Evolutionary conservation across 2,113 vertebrate genomes (phyloP).

Genomic region (Scomber colias): DNA sequence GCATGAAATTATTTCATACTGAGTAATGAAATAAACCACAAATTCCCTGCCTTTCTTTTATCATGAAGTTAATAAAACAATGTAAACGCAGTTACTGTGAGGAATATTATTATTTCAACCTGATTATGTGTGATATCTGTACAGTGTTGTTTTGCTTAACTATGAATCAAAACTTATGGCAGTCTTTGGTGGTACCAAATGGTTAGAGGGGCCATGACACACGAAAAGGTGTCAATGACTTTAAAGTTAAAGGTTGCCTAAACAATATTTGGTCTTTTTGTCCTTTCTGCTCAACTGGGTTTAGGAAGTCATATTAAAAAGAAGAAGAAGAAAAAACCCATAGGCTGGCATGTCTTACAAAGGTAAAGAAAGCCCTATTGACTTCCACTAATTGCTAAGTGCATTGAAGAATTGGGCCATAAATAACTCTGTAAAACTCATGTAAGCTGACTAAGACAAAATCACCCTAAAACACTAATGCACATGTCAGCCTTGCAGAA

Average conservation of each 20-base stretch:
- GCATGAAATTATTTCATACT: too few species aligned
- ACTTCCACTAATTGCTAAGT: conserved; percentile 47
- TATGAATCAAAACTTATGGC: too few species aligned
- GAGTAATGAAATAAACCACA: too few species aligned
- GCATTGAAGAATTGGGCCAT: conserved; percentile 48
- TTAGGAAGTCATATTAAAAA: neutral
- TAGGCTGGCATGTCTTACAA: conserved; percentile 29
- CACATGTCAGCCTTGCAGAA: conserved; percentile 1
- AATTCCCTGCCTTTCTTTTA: too few species aligned
- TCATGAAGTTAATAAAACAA: too few species aligned
- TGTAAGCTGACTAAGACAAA: conserved; percentile 14
- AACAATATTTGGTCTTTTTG: neutral
- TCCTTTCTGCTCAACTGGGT: neutral
- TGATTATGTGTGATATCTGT: too few species aligned
- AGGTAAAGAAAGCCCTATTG: conserved; percentile 34
- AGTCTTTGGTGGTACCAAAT: neutral
- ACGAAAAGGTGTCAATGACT: neutral
- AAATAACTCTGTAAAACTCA: conserved; percentile 50
- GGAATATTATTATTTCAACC: too few species aligned
- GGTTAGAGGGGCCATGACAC: neutral
- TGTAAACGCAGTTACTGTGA: too few species aligned
- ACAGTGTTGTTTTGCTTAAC: too few species aligned
- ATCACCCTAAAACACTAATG: neutral
- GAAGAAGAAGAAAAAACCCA: conserved; percentile 23
- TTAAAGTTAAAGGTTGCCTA: neutral